Conservation (phyloP, 2,113 vertebrate species). For the Microcebus tavaratra region DNA sequence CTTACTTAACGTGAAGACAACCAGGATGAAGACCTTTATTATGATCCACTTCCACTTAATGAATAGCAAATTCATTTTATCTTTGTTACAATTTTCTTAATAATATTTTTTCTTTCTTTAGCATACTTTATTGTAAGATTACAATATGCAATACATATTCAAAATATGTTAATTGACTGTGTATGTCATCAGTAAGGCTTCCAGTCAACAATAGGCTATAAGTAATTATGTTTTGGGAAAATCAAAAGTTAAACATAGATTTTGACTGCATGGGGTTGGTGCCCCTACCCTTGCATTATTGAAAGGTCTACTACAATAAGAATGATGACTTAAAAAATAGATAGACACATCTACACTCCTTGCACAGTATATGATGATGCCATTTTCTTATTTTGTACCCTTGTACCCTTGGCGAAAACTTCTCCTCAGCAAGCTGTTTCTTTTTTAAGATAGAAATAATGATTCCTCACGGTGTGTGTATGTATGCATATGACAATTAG, state of each 20-base stretch:
- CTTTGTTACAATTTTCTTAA: not conserved
- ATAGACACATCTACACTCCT: not conserved
- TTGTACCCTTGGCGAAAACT: not conserved
- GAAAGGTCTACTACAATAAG: not conserved
- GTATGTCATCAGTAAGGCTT: not conserved
- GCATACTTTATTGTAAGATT: not conserved
- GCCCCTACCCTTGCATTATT: not conserved
- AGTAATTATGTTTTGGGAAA: not conserved
- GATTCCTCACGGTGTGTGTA: not conserved
- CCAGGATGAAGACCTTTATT: not conserved
- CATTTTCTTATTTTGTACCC: not conserved
- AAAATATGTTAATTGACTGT: not conserved
- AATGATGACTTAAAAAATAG: not conserved
- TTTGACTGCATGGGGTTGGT: not conserved
- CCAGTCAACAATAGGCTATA: not conserved
- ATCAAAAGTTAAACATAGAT: not conserved
- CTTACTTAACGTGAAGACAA: not conserved
- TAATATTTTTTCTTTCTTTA: not conserved
- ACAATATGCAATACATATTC: not conserved
- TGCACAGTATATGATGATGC: not conserved
- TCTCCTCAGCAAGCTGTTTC: not conserved
- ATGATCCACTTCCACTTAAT: not conserved
- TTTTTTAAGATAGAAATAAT: not conserved
- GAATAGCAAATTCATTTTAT: not conserved
- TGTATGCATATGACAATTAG: not conserved